Evolutionary conservation across 2,888 invertebrate genomes (phyloP).

Genomic region (Rhagonycha fulva): DNA sequence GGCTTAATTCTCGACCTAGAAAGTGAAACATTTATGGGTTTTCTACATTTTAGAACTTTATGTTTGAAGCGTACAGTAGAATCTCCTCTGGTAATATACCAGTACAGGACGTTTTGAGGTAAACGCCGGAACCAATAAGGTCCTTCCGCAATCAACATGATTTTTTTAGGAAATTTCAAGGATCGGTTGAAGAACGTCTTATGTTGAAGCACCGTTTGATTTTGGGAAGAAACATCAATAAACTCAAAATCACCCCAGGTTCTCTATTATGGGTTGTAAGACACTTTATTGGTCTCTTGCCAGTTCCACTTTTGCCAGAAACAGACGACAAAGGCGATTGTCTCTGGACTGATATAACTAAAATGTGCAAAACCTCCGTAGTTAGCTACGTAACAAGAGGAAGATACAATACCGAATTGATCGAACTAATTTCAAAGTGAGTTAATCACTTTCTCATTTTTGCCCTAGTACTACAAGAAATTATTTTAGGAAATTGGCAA

Average conservation of each 20-base stretch:
- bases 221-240: slow-evolving; percentile 16
- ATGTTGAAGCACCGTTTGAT: slow-evolving; percentile 26
- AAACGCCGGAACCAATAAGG: neutral
- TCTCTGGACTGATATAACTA: slow-evolving; percentile 19
- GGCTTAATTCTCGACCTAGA: neutral
- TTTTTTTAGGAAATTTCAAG: slow-evolving; percentile 11
- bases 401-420: neutral
- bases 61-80: neutral
- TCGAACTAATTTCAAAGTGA: neutral
- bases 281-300: slow-evolving; percentile 36
- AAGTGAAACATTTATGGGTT: neutral
- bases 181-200: slow-evolving; percentile 11
- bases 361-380: slow-evolving; percentile 6
- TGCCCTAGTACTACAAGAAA: neutral
- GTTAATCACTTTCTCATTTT: neutral
- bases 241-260: slow-evolving; percentile 20
- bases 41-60: neutral
- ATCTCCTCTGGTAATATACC: neutral
- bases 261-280: slow-evolving; percentile 30
- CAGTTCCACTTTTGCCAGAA: slow-evolving; percentile 32
- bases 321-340: slow-evolving; percentile 24
- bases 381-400: neutral
- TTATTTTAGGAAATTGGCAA: slow-evolving; percentile 26
- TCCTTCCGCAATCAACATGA: neutral
- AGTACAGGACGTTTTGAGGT: slow-evolving; percentile 18